These are phyloP conservation scores for Paelopatides confundens DNA, from an alignment of 53 echinoderm and acorn worm species.

Conservation along the genomic window DNA sequence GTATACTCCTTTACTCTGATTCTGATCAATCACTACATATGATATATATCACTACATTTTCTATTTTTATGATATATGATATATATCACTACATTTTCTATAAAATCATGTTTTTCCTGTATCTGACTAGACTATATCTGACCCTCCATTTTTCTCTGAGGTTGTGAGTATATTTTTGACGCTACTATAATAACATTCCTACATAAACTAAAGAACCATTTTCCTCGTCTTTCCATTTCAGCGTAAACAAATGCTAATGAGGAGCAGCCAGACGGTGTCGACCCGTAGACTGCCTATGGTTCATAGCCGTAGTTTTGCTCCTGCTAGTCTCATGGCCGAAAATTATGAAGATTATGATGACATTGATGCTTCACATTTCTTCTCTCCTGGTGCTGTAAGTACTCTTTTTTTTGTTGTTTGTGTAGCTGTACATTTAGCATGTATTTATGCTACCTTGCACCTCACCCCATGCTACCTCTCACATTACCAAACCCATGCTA, in stretches of 20 bases:
- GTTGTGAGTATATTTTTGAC: no score
- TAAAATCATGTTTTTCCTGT: slow-evolving; percentile 7
- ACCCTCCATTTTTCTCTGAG: no score
- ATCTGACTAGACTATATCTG: no score
- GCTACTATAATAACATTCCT: background rate
- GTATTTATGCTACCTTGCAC: no score
- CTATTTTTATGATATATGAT: background rate
- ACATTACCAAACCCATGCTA: no score
- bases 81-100: background rate
- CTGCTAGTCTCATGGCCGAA: slow-evolving; percentile 83
- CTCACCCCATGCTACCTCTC: no score
- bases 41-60: background rate
- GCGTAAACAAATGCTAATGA: slow-evolving; percentile 32
- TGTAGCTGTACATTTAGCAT: background rate
- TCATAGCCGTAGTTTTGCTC: slow-evolving; percentile 96
- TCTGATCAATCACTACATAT: no score
- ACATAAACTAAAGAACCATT: background rate
- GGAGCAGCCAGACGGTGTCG: background rate
- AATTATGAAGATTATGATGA: slow-evolving; percentile 79
- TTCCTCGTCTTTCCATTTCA: background rate
- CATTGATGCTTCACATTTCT: slow-evolving; percentile 80
- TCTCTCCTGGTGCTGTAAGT: slow-evolving; percentile 96
- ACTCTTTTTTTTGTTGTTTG: background rate
- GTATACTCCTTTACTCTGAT: no score
- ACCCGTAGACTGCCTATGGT: slow-evolving; percentile 72